Evolutionary conservation across 2,888 invertebrate genomes (phyloP), one percentile per base, ranked within the genome.

Genomic region (Tubulanus polymorphus): DNA sequence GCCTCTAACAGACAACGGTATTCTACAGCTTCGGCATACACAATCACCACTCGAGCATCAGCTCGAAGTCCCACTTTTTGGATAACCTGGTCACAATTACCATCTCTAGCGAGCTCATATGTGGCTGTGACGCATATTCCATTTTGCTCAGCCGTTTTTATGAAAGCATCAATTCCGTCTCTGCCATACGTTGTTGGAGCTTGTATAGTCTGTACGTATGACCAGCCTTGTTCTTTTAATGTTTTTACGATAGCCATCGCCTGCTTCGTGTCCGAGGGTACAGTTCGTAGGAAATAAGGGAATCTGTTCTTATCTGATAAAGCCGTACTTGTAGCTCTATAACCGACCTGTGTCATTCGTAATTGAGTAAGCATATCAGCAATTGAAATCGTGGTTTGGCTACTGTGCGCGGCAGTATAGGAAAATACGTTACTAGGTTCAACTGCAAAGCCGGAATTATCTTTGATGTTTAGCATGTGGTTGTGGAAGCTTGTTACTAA

Each of bases 321-420:
- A 3, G 35, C 20, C 1, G 55, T 26, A 32, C 65, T 60, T 2
- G 67, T 66, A 0, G 72, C 69, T 2, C 57, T 52, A 0, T 62
- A 54, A 3, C 67, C 67, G 10, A 79, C 66, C 70, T 84, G 83
- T 1, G 84, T 84, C 37, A 84, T 78, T 41, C 78, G 71, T 68
- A 83, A 82, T n/a, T 82, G 69, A 23, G 81, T 70, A 45, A 84
- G 71, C 63, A 83, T 75, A 37, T 81, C 81, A 1, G 73, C 69
- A 51, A 73, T 53, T 1, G 65, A 60, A 1, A 69, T 23, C 1
- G 72, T 70, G 37, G 67, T 52, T 2, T 48, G 51, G 5, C 64
- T 57, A 5, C 46, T 57, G 47, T 62, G 54, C 1, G 72, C 64
- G 3, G 71, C 71, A 5, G 72, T 61, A 26, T 71, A 66, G 0